These are phyloP conservation scores for Campoplex capitator DNA, from an alignment of 2,888 invertebrate genomes.

Conservation along the genomic window DNA sequence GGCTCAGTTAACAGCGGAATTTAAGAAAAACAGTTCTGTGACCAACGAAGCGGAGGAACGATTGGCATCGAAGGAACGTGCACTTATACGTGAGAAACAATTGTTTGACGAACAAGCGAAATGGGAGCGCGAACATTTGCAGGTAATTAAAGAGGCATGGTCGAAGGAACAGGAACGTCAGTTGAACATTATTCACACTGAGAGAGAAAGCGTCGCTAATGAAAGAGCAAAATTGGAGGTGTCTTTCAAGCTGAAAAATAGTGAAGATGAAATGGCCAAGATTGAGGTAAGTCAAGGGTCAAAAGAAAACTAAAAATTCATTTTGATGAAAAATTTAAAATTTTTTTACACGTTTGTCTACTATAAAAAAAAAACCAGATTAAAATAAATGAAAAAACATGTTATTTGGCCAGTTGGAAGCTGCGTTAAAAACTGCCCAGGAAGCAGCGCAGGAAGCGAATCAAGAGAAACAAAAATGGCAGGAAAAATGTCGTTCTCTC, in stretches of 20 bases:
- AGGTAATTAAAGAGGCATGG: slow-evolving; percentile 80
- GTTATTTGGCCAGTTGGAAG: slow-evolving; percentile 76
- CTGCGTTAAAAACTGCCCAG: slow-evolving; percentile 79
- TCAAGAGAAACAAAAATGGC: slow-evolving; percentile 79
- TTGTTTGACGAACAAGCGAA: slow-evolving; percentile 79
- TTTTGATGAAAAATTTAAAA: no score
- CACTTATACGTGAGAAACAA: slow-evolving; percentile 78
- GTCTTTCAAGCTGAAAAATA: slow-evolving; percentile 76
- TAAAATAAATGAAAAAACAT: background rate
- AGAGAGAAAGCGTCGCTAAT: slow-evolving; percentile 76
- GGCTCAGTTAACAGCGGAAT: slow-evolving; percentile 74
- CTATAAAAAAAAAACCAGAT: background rate
- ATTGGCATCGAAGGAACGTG: slow-evolving; percentile 75
- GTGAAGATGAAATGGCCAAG: slow-evolving; percentile 76
- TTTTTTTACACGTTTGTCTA: no score
- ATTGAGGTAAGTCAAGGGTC: slow-evolving; percentile 75
- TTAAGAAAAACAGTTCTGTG: slow-evolving; percentile 74
- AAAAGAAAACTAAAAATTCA: background rate
- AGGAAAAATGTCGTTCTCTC: slow-evolving; percentile 77
- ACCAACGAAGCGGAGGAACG: slow-evolving; percentile 76
- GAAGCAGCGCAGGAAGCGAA: slow-evolving; percentile 76
- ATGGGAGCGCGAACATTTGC: slow-evolving; percentile 79
- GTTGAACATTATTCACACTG: slow-evolving; percentile 75
- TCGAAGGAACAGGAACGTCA: slow-evolving; percentile 79
- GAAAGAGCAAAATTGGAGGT: slow-evolving; percentile 80